phyloP scores from a whole-genome alignment of 2,113 vertebrate species.

The Calypte anna region DNA sequence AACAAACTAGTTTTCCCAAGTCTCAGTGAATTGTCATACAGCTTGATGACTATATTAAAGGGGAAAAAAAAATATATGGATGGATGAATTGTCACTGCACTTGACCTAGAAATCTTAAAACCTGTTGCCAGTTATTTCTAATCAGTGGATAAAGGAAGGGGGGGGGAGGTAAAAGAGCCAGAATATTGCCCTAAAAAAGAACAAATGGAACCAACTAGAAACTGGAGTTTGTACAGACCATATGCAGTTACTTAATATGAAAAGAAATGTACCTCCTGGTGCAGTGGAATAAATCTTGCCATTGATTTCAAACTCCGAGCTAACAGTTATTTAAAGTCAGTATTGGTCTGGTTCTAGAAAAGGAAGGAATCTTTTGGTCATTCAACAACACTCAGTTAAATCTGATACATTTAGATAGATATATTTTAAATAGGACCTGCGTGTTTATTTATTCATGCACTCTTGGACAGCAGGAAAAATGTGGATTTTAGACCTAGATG shows the following conservation, averaged over 20 bases:
- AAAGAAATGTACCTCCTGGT: not conserved
- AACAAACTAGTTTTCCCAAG: not conserved
- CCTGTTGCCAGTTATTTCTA: not conserved
- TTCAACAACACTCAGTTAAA: not conserved
- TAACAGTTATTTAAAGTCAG: not conserved
- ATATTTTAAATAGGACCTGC: not conserved
- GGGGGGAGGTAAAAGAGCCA: not conserved
- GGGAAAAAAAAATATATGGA: fast-evolving
- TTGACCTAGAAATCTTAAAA: constrained; percentile 8
- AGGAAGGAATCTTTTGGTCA: not conserved
- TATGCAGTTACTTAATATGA: not conserved
- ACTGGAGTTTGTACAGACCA: not conserved
- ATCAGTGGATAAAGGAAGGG: not conserved
- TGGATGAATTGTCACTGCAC: not conserved
- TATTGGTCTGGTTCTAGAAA: not conserved
- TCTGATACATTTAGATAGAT: not conserved
- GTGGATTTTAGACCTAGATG: not conserved
- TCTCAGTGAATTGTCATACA: not conserved
- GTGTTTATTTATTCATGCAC: not conserved
- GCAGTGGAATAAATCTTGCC: not conserved
- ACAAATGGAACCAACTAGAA: not conserved
- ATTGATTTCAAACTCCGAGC: not conserved
- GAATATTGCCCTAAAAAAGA: not conserved
- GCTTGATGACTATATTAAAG: not conserved
- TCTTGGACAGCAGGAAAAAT: not conserved